Conservation (phyloP, 2,113 vertebrate genomes). For the Coptodon bakossiorum region DNA sequence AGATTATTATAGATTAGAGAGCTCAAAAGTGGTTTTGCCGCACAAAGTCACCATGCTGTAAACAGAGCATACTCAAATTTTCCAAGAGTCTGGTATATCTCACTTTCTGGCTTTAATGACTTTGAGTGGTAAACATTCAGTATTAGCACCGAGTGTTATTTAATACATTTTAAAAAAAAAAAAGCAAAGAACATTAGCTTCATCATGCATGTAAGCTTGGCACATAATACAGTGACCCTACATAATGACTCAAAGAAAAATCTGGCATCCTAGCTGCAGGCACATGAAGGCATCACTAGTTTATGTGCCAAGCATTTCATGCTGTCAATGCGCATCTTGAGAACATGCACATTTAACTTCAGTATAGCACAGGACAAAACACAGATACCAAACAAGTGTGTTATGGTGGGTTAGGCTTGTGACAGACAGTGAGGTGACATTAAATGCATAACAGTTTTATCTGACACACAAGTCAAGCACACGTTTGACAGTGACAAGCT, state of each 20-base stretch:
- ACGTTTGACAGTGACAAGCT: background rate
- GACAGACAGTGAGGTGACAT: background rate
- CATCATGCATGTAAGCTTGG: background rate
- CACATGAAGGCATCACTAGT: background rate
- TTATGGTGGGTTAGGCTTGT: conserved; percentile 9
- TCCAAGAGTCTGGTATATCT: background rate
- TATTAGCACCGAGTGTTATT: background rate
- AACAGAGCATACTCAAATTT: background rate
- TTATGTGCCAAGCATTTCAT: conserved; percentile 2
- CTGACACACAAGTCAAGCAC: conserved; percentile 2
- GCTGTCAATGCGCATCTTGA: background rate
- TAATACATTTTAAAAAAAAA: background rate
- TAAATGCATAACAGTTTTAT: background rate
- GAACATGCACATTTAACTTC: background rate
- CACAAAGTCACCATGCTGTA: background rate
- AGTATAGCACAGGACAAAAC: background rate
- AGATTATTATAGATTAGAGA: background rate
- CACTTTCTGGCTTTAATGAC: background rate
- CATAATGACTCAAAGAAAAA: background rate
- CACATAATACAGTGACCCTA: background rate
- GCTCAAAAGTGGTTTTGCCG: background rate
- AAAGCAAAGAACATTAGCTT: background rate
- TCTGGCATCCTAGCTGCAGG: background rate
- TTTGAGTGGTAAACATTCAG: background rate
- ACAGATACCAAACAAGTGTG: background rate